A percentile compares a stretch with the other conserved stretches of the same genome.
These are phyloP conservation scores for Pelmatolapia mariae DNA, from an alignment of 2,113 vertebrate genomes.

Conservation along the genomic window DNA sequence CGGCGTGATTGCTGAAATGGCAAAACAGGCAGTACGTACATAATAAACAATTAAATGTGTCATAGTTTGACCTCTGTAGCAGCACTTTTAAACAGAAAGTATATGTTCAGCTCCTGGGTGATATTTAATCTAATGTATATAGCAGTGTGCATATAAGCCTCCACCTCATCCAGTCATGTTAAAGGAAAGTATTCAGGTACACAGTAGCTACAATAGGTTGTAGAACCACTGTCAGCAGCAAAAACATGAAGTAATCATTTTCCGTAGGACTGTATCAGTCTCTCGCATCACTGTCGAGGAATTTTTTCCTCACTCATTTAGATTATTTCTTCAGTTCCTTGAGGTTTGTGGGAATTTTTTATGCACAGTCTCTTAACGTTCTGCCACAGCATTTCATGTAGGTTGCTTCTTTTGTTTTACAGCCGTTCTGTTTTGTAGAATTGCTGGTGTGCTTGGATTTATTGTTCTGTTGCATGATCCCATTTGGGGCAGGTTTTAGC, in stretches of 20 bases:
- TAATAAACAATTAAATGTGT: neutral
- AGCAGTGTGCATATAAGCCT: neutral
- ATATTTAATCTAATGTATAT: neutral
- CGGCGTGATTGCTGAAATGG: neutral
- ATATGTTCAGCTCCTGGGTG: neutral
- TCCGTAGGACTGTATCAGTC: neutral
- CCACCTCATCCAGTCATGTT: neutral
- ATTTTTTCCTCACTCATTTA: fast-evolving
- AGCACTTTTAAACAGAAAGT: neutral
- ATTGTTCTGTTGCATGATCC: neutral
- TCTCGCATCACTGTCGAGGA: neutral
- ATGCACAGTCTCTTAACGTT: neutral
- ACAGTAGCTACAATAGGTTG: neutral
- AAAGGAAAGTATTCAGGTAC: neutral
- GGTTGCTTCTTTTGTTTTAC: fast-evolving
- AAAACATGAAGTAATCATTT: neutral
- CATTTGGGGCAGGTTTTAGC: neutral
- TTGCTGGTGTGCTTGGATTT: neutral
- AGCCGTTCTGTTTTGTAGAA: neutral
- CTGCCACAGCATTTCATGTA: neutral
- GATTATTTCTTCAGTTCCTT: neutral
- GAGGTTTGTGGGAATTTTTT: neutral
- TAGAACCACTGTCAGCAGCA: neutral
- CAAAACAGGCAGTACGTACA: neutral
- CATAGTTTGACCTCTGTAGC: neutral